Evolutionary conservation across 53 echinoderm and acorn worm genomes (phyloP), one percentile per base, ranked within the genome.

Genomic region (Hippasteria phrygiana): DNA sequence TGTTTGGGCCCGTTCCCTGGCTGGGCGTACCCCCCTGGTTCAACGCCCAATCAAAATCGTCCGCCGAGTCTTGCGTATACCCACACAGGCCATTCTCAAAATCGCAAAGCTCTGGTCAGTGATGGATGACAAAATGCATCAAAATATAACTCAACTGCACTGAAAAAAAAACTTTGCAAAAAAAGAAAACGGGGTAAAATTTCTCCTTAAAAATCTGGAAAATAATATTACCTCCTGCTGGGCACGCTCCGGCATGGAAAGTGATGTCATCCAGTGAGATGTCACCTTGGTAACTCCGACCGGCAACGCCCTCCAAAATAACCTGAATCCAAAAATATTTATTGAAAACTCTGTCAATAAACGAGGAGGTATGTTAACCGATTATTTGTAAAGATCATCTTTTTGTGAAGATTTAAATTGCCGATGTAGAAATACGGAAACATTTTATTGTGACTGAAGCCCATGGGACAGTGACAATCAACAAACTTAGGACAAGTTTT

Each of bases 1-100:
- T 71, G 18, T 77, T 64, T 6, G 92, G 93, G 0, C 78, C 92
- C 14, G 93, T 88, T 17, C 78, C 88, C 41, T 41, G 80, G 38
- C 86, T 89, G 14, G 94, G 88, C 26, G 88, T 88, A 16, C 89
- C 89, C 0, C 89, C 95, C 80, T 64, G 83, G 10, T 92, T 71
- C 50, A 87, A 27, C 16, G 13, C 66, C 95, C 95, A 96, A 67
- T 93, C 92, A 88, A 96, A 96, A 55, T 93, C 90, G 78, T 96
- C 93, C 6, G 85, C 70, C 12, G 92, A 29, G 65, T 82, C 74
- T 43, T 96, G 96, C 3, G 90, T 88, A 41, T 87, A 96, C 43
- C 90, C 93, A 85, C 96, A 96, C 43, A 75, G 35, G 0, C 91
- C 96, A 55, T 90, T 93, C 80, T 96, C 96, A 93, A 96, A 96